Base-by-base conservation (phyloP, 1,140 invertebrate genomes). In the Reticulitermes speratus region DNA sequence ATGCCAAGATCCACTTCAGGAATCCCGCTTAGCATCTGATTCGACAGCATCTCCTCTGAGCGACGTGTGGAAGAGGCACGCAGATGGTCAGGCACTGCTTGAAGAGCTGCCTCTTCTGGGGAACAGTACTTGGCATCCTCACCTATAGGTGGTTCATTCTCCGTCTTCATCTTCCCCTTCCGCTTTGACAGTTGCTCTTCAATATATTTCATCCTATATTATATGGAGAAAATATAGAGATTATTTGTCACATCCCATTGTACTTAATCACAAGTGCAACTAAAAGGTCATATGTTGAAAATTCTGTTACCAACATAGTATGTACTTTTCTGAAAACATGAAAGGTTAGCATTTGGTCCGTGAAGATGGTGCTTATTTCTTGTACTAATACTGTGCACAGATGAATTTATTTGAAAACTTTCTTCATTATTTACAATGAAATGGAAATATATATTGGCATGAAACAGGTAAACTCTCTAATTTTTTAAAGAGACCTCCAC, bases 1-100 rank as follows among this genome's bases (percentile, higher is more conserved):
- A 99, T 99, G 65, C 99, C 99, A 81, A 99, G 93, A 93, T 99
- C 99, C 3, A 99, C 97, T 94, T 99, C 99, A n/a, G 99, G 99
- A 88, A 99, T 99, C 86, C 99, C 99, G 90, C 97, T 99, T 6
- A 99, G 92, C 99, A 99, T 99, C 93, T 99, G 99, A 94, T 99
- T 99, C 12, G 98, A 99, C 88, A 99, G 94, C 97, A 99, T 99
- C 92, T 99, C 99, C 91, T 99, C 98, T 30, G 96, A 98, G 87
- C 93, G 93, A 87, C 97, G 96, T 3, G 95, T 93, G 19, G 96
- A 96, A 25, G 96, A 96, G 88, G 95, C 94, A 89, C 95, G 92
- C 83, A 99, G 92, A 91, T 99, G 96, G 89, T 97, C 96, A 23
- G 98, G 98, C 32, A 98, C 93, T 23, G 97, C 95, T 88, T 95